Base-by-base conservation (phyloP, 2,113 vertebrate genomes). In the Tiliqua scincoides region DNA sequence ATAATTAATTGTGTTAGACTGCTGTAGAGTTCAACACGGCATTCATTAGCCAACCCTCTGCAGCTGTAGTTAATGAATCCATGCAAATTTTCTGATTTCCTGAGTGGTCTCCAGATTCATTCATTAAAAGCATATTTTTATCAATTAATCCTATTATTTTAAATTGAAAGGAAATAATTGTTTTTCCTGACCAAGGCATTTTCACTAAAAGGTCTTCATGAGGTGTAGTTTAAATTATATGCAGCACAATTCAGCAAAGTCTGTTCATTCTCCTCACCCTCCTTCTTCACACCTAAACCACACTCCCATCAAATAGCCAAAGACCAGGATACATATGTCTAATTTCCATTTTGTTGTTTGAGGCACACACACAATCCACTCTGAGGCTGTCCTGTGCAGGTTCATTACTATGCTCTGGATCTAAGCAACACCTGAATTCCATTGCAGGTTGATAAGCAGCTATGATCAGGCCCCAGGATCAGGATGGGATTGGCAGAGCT, bases 1-100 rank as follows among this genome's bases (percentile, higher is more conserved):
- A 35, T 37, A 78, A 83, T 82, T 48, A 82, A 76, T 82, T 48
- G 17, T 76, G 54, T 87, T 87, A 87, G 32, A 59, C 70, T 82
- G 32, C 27, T 86, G 40, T 63, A 35, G 15, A 70, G 21, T 35
- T 77, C 32, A 70, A 77, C 9, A 48, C 23, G 40, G 20, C 25
- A 68, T 87, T 77, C 57, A 77, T 87, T 83, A 71, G 63, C 48
- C 20, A 87, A n/a, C 17, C 20, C 14, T 57, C 72, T 25, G 52
- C 30, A 77, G 73, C 52, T 77, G 54, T 79, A 62, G 27, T 71
- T 70, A 59, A 79, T 79, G 75, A 72, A 72, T 72, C 10, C 17
- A 71, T 71, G 21, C 30, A 78, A 7, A 37, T 70, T 77, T 87
- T 43, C 63, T 61, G 37, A 87, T 78, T 71, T 32, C 57, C 37